These are phyloP conservation scores for Drosophila nr. medialis DNA, from an alignment of 2,888 invertebrate genomes.

Conservation along the genomic window DNA sequence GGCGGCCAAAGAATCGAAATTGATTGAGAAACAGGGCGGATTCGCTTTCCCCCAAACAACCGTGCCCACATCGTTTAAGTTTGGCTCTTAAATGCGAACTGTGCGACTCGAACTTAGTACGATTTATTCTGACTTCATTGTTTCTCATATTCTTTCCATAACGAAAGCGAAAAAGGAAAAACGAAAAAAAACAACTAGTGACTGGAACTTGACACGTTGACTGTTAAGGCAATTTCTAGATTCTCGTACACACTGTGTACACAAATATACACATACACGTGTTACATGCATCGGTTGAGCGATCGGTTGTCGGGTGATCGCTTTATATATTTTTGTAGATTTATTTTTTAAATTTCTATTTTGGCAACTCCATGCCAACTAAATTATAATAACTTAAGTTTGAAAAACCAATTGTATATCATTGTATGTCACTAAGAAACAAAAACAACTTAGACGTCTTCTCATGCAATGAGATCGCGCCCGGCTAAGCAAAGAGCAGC, in stretches of 20 bases:
- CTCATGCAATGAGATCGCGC: slow-evolving; percentile 65
- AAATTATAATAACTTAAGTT: slow-evolving; percentile 56
- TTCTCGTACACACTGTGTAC: slow-evolving; percentile 65
- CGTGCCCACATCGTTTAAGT: slow-evolving; percentile 97
- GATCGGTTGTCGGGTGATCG: slow-evolving; percentile 37
- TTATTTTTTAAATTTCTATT: slow-evolving; percentile 58
- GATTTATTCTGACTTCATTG: slow-evolving; percentile 50
- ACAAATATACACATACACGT: slow-evolving; percentile 46
- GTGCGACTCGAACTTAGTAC: slow-evolving; percentile 50
- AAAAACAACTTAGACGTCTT: slow-evolving; percentile 19
- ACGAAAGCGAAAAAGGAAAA: slow-evolving; percentile 41
- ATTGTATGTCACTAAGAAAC: no score
- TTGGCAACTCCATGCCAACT: slow-evolving; percentile 63
- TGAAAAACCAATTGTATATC: no score
- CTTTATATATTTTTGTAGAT: slow-evolving; percentile 74
- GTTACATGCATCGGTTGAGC: slow-evolving; percentile 41
- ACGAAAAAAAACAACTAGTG: slow-evolving; percentile 41
- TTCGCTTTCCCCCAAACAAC: slow-evolving; percentile 94
- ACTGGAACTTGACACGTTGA: slow-evolving; percentile 43
- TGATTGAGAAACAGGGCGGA: slow-evolving; percentile 97
- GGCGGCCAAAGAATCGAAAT: slow-evolving; percentile 96
- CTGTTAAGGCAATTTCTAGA: slow-evolving; percentile 54
- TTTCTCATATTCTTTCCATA: slow-evolving; percentile 68
- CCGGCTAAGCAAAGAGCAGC: slow-evolving; percentile 34
- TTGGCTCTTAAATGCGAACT: slow-evolving; percentile 85